phyloP scores from a whole-genome alignment of 2,888 invertebrate species.

The Phengaris arion region DNA sequence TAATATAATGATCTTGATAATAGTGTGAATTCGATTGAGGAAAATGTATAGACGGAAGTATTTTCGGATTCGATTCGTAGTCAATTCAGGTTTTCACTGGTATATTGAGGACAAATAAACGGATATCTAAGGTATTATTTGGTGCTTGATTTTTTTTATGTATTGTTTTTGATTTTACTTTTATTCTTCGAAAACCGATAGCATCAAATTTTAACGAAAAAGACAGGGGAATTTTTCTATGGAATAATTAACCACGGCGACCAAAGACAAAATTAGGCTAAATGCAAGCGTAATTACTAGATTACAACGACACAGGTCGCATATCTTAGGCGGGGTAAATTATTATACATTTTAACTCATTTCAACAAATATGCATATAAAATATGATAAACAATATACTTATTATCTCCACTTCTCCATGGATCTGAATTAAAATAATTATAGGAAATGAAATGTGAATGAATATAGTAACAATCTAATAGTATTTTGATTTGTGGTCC shows the following conservation, averaged over 20 bases:
- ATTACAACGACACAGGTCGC: background rate
- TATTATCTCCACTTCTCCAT: too few relatives aligned
- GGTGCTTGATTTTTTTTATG: background rate
- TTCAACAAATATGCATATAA: too few relatives aligned
- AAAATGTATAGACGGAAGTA: background rate
- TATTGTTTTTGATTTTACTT: background rate
- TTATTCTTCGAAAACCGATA: background rate
- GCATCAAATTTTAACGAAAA: background rate
- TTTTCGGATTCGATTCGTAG: constrained; percentile 9
- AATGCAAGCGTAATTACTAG: too few relatives aligned
- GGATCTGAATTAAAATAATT: too few relatives aligned
- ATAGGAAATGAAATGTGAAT: too few relatives aligned
- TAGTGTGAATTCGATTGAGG: background rate
- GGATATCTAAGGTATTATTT: background rate
- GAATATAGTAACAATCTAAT: too few relatives aligned
- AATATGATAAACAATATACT: too few relatives aligned
- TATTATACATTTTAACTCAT: too few relatives aligned
- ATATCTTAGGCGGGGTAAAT: background rate
- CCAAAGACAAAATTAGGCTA: too few relatives aligned
- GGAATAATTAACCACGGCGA: too few relatives aligned
- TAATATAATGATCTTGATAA: background rate
- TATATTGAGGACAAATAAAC: constrained; percentile 1
- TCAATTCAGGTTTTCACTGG: background rate
- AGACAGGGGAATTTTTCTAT: too few relatives aligned
- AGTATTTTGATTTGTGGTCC: too few relatives aligned